Conservation (phyloP, 2,797 vertebrate genomes). For the Chiroxiphia lanceolata region DNA sequence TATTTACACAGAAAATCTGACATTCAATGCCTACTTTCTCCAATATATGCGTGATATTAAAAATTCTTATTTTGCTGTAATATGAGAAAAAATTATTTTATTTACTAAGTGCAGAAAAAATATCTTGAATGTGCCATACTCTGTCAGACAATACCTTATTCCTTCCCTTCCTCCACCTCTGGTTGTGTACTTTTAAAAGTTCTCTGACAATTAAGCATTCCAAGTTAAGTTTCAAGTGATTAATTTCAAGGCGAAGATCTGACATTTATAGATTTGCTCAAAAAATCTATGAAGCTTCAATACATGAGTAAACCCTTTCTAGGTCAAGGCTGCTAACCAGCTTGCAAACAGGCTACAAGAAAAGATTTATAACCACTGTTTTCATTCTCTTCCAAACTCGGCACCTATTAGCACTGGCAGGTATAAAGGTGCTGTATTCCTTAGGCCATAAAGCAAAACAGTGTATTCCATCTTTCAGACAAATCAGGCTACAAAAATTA, state of each 20-base stretch:
- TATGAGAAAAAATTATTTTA: neutral
- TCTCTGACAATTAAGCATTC: neutral
- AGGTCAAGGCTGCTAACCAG: neutral
- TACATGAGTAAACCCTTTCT: neutral
- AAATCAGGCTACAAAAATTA: neutral
- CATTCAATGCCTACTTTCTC: neutral
- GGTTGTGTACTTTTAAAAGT: neutral
- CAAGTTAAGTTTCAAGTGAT: neutral
- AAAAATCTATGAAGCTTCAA: neutral
- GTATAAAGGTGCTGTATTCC: neutral
- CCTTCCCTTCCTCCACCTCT: neutral
- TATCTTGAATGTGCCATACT: neutral
- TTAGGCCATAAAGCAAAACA: neutral
- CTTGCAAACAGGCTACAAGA: neutral
- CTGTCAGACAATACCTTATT: neutral
- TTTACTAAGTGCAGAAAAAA: neutral
- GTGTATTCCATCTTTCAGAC: neutral
- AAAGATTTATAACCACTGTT: neutral
- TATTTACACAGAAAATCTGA: neutral
- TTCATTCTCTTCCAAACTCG: neutral
- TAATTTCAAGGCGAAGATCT: neutral
- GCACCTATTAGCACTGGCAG: neutral
- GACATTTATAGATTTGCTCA: neutral
- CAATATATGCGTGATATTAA: neutral
- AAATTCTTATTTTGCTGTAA: neutral